phyloP scores from a whole-genome alignment of 1,140 invertebrate genomes.

The Brachionus sp. region DNA sequence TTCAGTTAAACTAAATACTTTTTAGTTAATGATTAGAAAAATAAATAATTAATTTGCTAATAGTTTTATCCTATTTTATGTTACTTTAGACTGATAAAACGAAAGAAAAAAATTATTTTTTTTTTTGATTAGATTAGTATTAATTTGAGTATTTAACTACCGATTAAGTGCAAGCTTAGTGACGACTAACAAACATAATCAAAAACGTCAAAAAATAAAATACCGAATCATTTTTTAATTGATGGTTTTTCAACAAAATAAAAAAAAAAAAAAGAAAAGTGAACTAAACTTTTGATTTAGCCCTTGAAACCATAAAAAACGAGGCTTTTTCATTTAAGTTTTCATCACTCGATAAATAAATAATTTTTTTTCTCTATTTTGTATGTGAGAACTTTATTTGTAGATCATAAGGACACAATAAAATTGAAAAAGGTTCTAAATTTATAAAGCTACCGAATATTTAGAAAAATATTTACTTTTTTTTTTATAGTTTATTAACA shows the following conservation, averaged over 20 bases:
- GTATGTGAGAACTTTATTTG: background rate
- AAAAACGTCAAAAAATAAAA: background rate
- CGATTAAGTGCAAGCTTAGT: background rate
- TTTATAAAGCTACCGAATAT: slow-evolving; percentile 27
- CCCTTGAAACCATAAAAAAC: background rate
- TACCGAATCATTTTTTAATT: background rate
- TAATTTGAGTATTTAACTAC: background rate
- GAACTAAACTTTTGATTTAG: background rate
- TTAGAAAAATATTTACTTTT: slow-evolving; percentile 33
- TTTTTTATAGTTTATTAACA: background rate
- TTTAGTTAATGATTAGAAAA: background rate
- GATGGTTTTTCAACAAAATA: background rate
- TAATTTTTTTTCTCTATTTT: background rate
- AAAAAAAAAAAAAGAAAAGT: background rate
- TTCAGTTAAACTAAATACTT: too few species aligned
- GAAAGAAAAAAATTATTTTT: background rate
- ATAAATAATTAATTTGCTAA: background rate
- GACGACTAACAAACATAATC: background rate
- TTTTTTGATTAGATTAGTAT: background rate
- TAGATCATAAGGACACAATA: background rate
- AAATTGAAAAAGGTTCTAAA: background rate
- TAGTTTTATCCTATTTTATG: background rate
- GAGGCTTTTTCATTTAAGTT: background rate
- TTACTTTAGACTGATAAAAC: background rate
- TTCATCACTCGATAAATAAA: slow-evolving; percentile 4